Conservation (phyloP, 2,113 vertebrate species). For the Tauraco erythrolophus region DNA sequence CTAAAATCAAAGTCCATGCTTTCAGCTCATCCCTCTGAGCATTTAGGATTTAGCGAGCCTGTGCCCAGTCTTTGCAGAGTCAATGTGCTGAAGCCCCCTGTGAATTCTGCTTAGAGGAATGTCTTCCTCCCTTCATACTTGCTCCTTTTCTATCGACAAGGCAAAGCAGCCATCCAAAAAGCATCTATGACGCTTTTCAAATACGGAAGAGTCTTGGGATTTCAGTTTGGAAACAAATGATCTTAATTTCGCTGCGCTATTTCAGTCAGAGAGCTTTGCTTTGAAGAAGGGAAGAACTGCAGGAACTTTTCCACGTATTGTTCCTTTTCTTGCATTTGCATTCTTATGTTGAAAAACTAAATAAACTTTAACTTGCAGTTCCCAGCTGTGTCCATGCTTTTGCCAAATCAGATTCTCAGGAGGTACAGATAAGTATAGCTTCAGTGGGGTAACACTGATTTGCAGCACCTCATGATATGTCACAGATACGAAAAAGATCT, state of each 20-base stretch:
- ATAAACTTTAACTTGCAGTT: background rate
- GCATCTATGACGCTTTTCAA: slow-evolving; percentile 17
- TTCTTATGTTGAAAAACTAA: background rate
- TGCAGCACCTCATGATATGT: background rate
- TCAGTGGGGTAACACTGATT: background rate
- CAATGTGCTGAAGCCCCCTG: background rate
- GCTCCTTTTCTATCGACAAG: background rate
- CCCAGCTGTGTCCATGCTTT: background rate
- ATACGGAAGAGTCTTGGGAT: slow-evolving; percentile 12
- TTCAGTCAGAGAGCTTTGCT: background rate
- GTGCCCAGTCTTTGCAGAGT: slow-evolving; percentile 1
- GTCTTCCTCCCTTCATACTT: background rate
- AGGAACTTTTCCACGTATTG: background rate
- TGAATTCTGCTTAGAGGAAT: background rate
- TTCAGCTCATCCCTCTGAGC: background rate
- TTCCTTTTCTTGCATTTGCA: background rate
- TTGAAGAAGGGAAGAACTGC: background rate
- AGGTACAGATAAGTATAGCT: background rate
- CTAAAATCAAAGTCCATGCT: background rate
- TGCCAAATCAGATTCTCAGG: background rate
- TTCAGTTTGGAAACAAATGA: slow-evolving; percentile 49
- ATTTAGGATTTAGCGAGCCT: background rate
- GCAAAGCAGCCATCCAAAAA: slow-evolving; percentile 40
- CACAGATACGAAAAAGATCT: background rate
- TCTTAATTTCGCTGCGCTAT: slow-evolving; percentile 30